Evolutionary conservation across 2,888 invertebrate genomes (phyloP).

Genomic region (Masnerella sp.): DNA sequence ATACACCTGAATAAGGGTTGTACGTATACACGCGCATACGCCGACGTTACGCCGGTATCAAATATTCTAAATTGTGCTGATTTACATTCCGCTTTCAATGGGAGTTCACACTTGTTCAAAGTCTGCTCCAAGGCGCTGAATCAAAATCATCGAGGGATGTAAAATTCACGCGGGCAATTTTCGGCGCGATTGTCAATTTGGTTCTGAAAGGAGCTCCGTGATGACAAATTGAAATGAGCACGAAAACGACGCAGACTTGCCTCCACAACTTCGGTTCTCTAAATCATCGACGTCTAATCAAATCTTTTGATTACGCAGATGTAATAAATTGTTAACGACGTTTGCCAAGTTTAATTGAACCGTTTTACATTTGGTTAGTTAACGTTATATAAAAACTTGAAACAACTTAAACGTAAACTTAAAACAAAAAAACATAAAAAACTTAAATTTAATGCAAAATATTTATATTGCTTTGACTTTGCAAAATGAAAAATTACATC

Average conservation of each 20-base stretch:
- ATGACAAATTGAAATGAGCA: slow-evolving; percentile 9
- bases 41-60: slow-evolving; percentile 15
- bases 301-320: no score
- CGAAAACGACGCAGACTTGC: neutral
- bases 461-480: no score
- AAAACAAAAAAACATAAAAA: no score
- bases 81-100: slow-evolving; percentile 34
- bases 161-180: slow-evolving; percentile 18
- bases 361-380: no score
- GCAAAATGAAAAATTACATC: no score
- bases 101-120: slow-evolving; percentile 25
- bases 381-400: no score
- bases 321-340: no score
- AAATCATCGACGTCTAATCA: no score
- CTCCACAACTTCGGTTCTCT: no score
- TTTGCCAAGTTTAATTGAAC: no score
- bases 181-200: slow-evolving; percentile 20
- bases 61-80: slow-evolving; percentile 42
- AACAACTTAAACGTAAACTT: no score
- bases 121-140: slow-evolving; percentile 16
- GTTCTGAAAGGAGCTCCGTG: neutral
- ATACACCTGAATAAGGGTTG: slow-evolving; percentile 33
- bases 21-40: slow-evolving; percentile 8
- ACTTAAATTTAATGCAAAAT: no score
- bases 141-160: slow-evolving; percentile 24